These are phyloP conservation scores for Epsilonema sp. DNA, from an alignment of 2,888 invertebrate species.

Conservation along the genomic window DNA sequence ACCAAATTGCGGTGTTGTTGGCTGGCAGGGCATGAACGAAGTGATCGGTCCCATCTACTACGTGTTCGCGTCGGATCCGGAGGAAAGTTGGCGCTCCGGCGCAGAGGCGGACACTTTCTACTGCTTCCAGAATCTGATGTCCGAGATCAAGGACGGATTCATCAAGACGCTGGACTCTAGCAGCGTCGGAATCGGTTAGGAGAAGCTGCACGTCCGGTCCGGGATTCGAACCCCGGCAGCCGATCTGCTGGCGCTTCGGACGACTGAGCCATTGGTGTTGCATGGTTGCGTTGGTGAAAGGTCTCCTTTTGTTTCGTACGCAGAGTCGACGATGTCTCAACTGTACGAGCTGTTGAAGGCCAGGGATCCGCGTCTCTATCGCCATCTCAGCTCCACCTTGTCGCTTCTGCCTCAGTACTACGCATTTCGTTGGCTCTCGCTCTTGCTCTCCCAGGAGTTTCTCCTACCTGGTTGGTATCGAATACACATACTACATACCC, in stretches of 20 bases:
- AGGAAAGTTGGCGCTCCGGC: conserved; percentile 57
- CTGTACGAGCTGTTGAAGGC: conserved; percentile 53
- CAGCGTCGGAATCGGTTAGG: conserved; percentile 24
- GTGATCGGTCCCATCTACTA: conserved; percentile 96
- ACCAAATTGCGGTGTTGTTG: too few species aligned
- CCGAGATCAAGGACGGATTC: conserved; percentile 78
- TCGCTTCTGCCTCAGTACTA: conserved; percentile 84
- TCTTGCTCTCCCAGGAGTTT: conserved; percentile 88
- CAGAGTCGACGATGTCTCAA: conserved; percentile 50
- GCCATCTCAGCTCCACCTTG: too few species aligned
- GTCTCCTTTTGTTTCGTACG: conserved; percentile 5
- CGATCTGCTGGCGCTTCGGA: neutral
- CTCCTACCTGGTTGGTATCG: conserved; percentile 51
- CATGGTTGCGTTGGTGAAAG: neutral
- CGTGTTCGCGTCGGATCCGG: conserved; percentile 74
- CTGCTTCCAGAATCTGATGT: conserved; percentile 93
- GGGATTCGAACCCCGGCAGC: too few species aligned
- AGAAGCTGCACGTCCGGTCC: too few species aligned
- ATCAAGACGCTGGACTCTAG: conserved; percentile 69
- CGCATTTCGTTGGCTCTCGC: conserved; percentile 77
- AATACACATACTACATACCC: too few species aligned
- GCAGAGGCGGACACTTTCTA: conserved; percentile 96
- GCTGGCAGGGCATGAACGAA: conserved; percentile 98
- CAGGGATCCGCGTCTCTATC: too few species aligned
- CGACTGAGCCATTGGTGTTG: neutral